These are phyloP conservation scores for Cetoscarus ocellatus DNA, from an alignment of 2,797 vertebrate species.

Conservation along the genomic window DNA sequence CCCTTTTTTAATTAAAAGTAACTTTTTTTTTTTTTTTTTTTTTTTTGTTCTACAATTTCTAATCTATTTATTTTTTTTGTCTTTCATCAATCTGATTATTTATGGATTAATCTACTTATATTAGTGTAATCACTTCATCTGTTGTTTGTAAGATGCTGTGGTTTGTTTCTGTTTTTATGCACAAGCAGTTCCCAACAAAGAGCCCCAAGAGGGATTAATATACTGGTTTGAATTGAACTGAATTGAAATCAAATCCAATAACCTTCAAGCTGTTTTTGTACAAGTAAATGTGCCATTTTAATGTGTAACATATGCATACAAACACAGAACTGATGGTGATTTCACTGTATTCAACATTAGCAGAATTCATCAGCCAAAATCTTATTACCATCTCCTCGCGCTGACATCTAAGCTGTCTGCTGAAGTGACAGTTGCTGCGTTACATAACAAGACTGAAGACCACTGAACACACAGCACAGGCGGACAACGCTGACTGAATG, in stretches of 20 bases:
- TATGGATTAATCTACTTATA: no score
- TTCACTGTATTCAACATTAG: slow-evolving; percentile 36
- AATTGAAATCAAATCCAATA: neutral
- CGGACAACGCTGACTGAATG: slow-evolving; percentile 31
- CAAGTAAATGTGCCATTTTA: slow-evolving; percentile 35
- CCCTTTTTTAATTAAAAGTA: no score
- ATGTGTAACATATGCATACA: slow-evolving; percentile 15
- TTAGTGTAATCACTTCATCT: no score
- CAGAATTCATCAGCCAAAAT: slow-evolving; percentile 43
- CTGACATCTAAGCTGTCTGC: slow-evolving; percentile 59
- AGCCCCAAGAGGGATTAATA: no score
- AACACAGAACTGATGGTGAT: slow-evolving; percentile 16
- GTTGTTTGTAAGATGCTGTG: no score
- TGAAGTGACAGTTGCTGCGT: slow-evolving; percentile 72
- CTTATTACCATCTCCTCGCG: slow-evolving; percentile 33
- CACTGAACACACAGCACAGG: slow-evolving; percentile 47
- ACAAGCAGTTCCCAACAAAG: no score
- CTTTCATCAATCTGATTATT: no score
- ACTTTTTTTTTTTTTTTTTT: no score
- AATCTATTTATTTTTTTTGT: no score
- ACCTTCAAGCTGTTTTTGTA: neutral
- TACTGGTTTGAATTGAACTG: neutral
- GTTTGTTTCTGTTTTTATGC: no score
- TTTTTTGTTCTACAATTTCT: no score
- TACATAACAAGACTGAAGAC: slow-evolving; percentile 71